Evolutionary conservation across 2,113 vertebrate genomes (phyloP), one percentile per base, ranked within the genome.

Genomic region (Plecotus auritus): DNA sequence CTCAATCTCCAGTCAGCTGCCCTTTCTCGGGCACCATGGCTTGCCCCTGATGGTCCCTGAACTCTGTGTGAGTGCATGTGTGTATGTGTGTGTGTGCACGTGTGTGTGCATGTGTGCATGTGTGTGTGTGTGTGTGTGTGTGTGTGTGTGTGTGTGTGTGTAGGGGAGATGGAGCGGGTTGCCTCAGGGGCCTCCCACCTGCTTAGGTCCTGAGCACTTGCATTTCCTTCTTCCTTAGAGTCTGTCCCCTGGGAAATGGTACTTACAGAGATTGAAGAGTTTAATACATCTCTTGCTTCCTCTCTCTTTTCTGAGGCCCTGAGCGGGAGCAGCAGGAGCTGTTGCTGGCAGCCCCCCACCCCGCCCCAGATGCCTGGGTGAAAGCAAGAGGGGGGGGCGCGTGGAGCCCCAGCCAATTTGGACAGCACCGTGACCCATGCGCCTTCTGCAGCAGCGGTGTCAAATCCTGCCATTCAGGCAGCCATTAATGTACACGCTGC

Each of bases 231-330:
- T 88, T 95, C 81, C 81, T 96, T 69, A 12, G 64, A 81, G 73
- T 4, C 0, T 51, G 69, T 78, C 95, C 82, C 95, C 76, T 4
- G 93, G 96, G 97, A 96, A 88, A 93, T 78, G 92, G 90, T 26
- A 82, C 95, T 97, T 96, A 95, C 59, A 94, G 95, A 95, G 92
- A 94, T 88, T 87, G 96, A 96, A 72, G 94, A 66, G 92, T 96
- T 97, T 95, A 95, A 93, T 96, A 89, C 87, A 70, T 40, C 40
- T 94, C 90, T 92, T 0, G 4, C 90, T 93, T 94, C 90, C 74
- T 94, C 93, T 84, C 26, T 69, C 80, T 94, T 56, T 85, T 51
- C 28, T 1, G 83, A 92, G 88, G 76, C 76, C 54, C 94, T 47
- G 59, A 86, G 92, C 80, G 84, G 78, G 85, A 93, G 49, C 56